Evolutionary conservation across 2,888 invertebrate genomes (phyloP), one percentile per base, ranked within the genome.

Genomic region (Spisula solida): DNA sequence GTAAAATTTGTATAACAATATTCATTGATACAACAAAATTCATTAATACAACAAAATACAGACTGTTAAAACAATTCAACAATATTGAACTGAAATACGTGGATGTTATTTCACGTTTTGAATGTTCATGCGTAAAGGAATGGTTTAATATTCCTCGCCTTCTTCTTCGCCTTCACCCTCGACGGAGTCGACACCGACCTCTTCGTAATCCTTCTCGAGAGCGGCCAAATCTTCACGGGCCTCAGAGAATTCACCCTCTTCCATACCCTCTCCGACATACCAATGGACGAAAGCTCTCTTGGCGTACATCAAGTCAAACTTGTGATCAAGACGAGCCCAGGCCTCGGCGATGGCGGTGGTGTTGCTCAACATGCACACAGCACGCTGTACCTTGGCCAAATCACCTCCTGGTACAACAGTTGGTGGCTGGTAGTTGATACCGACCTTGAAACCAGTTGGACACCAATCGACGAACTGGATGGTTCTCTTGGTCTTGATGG

Each of bases 311-410:
- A 94, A 90, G 87, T 94, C 94, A 84, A 95, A 95, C 89, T 95
- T 95, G 86, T 94, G 94, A 82, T 94, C 94, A 88, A 99, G 97
- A 85, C 98, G 97, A 88, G 98, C 98, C 98, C 98, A 98, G 83
- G 98, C 98, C 95, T 98, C 98, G n/a, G 98, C 98, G 95, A 98
- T 98, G 94, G 98, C 98, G 20, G 98, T 99, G 18, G 99, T 99
- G 97, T 99, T 99, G 96, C 98, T 98, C 82, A 98, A 97, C 98
- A 98, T 98, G 88, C 98, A 98, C 6, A 98, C 98, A 78, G 95
- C 94, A 98, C 97, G 98, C 98, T 93, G 94, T 75, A 94, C 95
- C 91, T 82, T 94, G 93, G 94, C 95, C 92, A 94, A 93, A 90
- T 96, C 96, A 90, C 96, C 96, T 56, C 96, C 95, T 1, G 97